phyloP scores from a whole-genome alignment of 1,140 invertebrate genomes.

The Leptestheria dahalacensis region DNA sequence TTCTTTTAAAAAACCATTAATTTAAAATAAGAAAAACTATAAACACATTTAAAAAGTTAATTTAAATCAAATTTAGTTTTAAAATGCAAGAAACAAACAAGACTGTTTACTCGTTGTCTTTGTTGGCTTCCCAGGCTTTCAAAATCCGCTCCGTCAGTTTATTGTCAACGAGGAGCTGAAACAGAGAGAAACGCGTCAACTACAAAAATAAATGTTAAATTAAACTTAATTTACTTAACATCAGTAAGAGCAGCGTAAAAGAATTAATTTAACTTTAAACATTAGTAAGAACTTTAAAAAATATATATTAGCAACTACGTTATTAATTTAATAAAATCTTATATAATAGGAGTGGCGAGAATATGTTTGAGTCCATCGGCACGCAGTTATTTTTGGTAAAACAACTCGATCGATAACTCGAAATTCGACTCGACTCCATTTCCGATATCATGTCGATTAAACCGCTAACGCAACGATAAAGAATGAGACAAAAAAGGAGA shows the following conservation, averaged over 20 bases:
- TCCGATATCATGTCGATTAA: no score
- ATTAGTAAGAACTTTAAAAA: neutral
- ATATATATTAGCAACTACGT: no score
- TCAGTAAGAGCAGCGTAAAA: neutral
- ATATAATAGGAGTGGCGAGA: no score
- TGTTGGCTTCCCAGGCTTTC: constrained; percentile 47
- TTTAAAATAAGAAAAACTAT: no score
- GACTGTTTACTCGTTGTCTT: constrained; percentile 31
- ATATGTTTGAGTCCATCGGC: no score
- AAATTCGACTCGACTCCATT: no score
- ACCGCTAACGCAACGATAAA: no score
- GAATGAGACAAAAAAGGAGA: no score
- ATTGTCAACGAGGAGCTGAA: constrained; percentile 49
- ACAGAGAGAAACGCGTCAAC: constrained; percentile 23
- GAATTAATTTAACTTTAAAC: neutral
- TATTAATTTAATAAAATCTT: no score
- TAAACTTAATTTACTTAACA: constrained; percentile 21
- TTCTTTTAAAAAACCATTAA: no score
- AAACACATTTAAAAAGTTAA: neutral
- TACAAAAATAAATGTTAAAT: constrained; percentile 19
- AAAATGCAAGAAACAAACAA: constrained; percentile 13
- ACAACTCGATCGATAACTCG: no score
- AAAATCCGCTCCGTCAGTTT: constrained; percentile 47
- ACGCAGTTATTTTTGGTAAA: no score
- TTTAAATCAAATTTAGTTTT: neutral